phyloP scores from a whole-genome alignment of 2,797 vertebrate species.

The Sebastes diploproa region DNA sequence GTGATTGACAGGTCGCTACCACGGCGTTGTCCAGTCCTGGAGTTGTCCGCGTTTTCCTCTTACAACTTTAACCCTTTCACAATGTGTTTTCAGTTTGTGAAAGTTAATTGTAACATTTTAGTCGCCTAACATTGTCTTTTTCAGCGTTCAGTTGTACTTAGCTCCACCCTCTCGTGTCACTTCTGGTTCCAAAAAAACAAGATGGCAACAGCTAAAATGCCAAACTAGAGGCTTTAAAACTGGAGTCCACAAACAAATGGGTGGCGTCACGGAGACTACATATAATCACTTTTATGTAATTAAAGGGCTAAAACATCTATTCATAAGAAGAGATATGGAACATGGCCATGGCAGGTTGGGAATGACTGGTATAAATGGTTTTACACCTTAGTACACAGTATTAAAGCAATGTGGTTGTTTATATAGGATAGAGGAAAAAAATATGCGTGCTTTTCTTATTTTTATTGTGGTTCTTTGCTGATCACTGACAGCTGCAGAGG shows the following conservation, averaged over 20 bases:
- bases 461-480: not conserved
- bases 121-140: not conserved
- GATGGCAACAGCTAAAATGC: not conserved
- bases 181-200: not conserved
- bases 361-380: not conserved
- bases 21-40: accelerated
- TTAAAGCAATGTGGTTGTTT: not conserved
- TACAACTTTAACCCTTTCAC: no score
- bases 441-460: not conserved
- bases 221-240: not conserved
- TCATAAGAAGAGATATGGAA: not conserved
- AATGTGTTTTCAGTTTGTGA: no score
- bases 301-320: not conserved
- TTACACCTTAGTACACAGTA: not conserved
- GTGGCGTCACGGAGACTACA: not conserved
- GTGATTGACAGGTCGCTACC: not conserved
- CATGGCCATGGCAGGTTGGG: not conserved
- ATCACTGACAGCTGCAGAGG: conserved; percentile 3
- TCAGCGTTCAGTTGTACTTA: not conserved
- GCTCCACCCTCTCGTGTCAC: not conserved
- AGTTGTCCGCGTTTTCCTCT: no score
- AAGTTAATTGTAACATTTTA: not conserved
- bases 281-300: no score
- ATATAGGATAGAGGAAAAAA: not conserved
- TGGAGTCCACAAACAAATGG: not conserved